phyloP scores from a whole-genome alignment of 2,113 vertebrate genomes.

The Onychorhynchus coronatus region DNA sequence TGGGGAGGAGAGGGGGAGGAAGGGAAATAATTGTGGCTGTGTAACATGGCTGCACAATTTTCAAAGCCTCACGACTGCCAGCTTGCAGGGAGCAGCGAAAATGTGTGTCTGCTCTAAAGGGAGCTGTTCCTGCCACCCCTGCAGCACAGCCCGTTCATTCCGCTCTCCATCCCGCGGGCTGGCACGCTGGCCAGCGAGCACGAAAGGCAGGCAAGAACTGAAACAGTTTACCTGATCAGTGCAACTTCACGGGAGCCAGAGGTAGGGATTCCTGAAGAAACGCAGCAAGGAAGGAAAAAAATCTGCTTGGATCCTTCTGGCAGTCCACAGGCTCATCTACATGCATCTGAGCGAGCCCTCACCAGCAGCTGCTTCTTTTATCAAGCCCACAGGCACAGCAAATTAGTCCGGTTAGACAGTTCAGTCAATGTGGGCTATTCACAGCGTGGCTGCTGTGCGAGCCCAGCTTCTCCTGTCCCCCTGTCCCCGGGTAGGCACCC shows the following conservation, averaged over 20 bases:
- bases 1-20: neutral
- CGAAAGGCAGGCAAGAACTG: neutral
- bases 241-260: conserved; percentile 47
- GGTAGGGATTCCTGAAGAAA: conserved; percentile 46
- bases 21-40: conserved; percentile 19
- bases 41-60: conserved; percentile 61
- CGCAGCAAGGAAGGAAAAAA: neutral
- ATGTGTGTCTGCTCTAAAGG: conserved; percentile 19
- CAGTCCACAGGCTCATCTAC: conserved; percentile 72
- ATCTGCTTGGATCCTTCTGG: conserved; percentile 50
- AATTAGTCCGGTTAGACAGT: conserved; percentile 80
- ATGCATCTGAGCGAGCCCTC: conserved; percentile 75
- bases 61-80: neutral
- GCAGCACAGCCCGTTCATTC: neutral
- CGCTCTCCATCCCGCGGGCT: neutral
- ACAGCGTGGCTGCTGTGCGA: conserved; percentile 75
- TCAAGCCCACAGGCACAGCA: conserved; percentile 83
- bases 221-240: conserved; percentile 62
- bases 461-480: conserved; percentile 71
- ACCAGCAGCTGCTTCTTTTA: conserved; percentile 86
- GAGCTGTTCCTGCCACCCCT: conserved; percentile 24
- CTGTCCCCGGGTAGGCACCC: conserved; percentile 77
- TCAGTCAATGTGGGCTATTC: conserved; percentile 84
- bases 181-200: conserved; percentile 17
- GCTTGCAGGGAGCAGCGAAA: conserved; percentile 18